Evolutionary conservation across 2,797 vertebrate genomes (phyloP).

Genomic region (Oreochromis mossambicus): DNA sequence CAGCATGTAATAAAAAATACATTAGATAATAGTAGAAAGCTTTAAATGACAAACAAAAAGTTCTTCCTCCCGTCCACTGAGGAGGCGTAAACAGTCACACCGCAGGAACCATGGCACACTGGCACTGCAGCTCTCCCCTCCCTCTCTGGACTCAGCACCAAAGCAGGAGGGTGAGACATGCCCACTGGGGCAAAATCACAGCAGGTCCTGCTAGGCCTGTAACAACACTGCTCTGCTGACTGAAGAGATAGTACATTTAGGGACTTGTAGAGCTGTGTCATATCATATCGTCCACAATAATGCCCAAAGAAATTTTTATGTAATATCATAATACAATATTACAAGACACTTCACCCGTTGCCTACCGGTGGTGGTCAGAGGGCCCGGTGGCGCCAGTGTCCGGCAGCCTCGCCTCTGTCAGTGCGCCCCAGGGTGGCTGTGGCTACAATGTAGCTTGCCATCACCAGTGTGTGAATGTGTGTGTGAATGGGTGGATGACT

Average conservation of each 20-base stretch:
- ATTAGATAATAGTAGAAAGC: background rate
- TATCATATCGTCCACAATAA: accelerated
- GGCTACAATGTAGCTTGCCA: too few species aligned
- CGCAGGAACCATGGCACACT: background rate
- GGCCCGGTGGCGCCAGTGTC: too few species aligned
- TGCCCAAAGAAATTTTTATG: background rate
- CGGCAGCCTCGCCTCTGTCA: too few species aligned
- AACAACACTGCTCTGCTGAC: background rate
- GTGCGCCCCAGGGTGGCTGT: too few species aligned
- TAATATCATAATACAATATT: background rate
- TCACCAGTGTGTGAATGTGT: too few species aligned
- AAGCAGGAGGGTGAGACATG: accelerated
- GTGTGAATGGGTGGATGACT: too few species aligned
- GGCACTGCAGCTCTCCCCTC: accelerated
- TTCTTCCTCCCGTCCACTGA: accelerated
- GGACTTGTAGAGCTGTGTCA: background rate
- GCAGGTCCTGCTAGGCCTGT: background rate
- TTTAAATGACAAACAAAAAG: background rate
- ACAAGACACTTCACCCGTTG: too few species aligned
- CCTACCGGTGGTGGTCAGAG: too few species aligned
- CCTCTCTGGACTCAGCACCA: background rate
- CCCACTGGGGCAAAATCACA: background rate
- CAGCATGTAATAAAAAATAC: background rate
- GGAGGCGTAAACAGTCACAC: background rate
- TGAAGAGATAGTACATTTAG: background rate